Percentiles rank a stretch among this genome's conserved stretches.
Conservation (phyloP, 92 coral and sea anemone genomes). For the Epizoanthus rinbou region DNA sequence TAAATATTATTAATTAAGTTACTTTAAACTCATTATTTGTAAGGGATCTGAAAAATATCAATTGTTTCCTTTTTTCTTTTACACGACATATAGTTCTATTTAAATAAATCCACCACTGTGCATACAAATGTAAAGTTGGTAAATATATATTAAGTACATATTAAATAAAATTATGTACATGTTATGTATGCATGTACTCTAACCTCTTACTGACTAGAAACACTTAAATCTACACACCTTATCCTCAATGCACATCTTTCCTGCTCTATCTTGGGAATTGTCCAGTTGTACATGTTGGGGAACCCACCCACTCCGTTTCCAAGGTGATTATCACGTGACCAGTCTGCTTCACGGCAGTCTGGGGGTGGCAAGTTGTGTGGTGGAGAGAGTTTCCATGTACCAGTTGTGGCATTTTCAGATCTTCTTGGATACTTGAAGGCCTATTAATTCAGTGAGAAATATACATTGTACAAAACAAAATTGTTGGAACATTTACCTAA, state of each 20-base stretch:
- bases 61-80: no score
- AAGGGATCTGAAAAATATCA: no score
- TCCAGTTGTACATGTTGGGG: slow-evolving; percentile 82
- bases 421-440: slow-evolving; percentile 1
- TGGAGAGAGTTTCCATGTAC: slow-evolving; percentile 39
- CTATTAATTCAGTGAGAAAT: background rate
- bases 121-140: no score
- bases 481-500: no score
- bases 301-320: slow-evolving; percentile 82
- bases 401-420: slow-evolving; percentile 44
- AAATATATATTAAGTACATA: no score
- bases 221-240: slow-evolving; percentile 50
- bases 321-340: slow-evolving; percentile 93
- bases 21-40: no score
- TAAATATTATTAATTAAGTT: no score
- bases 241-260: slow-evolving; percentile 73
- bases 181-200: no score
- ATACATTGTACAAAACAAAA: no score
- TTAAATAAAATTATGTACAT: no score
- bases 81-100: no score
- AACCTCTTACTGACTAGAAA: background rate
- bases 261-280: slow-evolving; percentile 67
- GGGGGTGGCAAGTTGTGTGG: slow-evolving; percentile 62
- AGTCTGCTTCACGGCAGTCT: slow-evolving; percentile 70
- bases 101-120: no score